phyloP scores from a whole-genome alignment of 2,888 invertebrate species.

The Junonia oenone region DNA sequence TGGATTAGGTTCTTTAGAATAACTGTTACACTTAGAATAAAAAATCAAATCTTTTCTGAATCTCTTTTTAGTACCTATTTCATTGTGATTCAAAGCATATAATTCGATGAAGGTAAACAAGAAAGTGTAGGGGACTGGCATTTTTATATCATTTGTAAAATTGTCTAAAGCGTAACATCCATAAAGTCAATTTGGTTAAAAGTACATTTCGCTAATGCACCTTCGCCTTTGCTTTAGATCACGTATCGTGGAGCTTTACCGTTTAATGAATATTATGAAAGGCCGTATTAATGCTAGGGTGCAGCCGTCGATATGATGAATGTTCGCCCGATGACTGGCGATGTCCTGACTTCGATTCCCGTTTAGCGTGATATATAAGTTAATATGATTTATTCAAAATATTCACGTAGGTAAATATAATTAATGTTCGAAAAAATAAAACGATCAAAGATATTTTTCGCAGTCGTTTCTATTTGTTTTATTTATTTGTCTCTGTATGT shows the following conservation, averaged over 20 bases:
- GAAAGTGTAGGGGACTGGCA: not conserved
- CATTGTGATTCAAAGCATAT: not conserved
- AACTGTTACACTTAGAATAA: too few species aligned
- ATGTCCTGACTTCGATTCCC: slow-evolving; percentile 53
- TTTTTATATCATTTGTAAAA: slow-evolving; percentile 12
- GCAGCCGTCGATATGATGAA: slow-evolving; percentile 72
- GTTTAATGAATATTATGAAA: slow-evolving; percentile 77
- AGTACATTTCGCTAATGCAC: slow-evolving; percentile 27
- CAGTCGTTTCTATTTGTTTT: not conserved
- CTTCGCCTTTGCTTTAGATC: slow-evolving; percentile 33
- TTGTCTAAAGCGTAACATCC: slow-evolving; percentile 1
- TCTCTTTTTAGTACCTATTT: too few species aligned
- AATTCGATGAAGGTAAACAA: not conserved
- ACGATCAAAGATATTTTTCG: not conserved
- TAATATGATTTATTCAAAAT: slow-evolving; percentile 16
- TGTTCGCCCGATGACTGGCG: slow-evolving; percentile 64
- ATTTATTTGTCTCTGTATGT: not conserved
- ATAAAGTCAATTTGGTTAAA: slow-evolving; percentile 27
- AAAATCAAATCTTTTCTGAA: too few species aligned
- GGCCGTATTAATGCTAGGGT: slow-evolving; percentile 50
- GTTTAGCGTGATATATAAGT: slow-evolving; percentile 52
- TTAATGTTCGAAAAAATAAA: slow-evolving; percentile 6
- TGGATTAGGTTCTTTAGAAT: too few species aligned
- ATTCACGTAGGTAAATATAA: too few species aligned
- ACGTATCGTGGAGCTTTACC: slow-evolving; percentile 61